A percentile compares a stretch with the other conserved stretches of the same genome.
Conservation (phyloP, 2,888 invertebrate species). For the Platycheirus albimanus region DNA sequence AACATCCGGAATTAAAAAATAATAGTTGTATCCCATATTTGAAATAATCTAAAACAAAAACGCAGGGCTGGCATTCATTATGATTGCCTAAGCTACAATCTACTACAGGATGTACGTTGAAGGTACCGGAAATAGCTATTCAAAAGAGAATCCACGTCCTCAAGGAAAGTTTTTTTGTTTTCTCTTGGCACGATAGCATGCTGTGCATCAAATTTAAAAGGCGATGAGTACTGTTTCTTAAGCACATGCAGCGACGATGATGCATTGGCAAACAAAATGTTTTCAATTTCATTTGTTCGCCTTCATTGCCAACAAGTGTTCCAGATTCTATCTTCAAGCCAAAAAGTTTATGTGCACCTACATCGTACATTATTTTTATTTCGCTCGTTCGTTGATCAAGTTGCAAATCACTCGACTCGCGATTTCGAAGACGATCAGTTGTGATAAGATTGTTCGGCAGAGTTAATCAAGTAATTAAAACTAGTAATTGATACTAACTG, state of each 20-base stretch:
- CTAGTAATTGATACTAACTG: slow-evolving; percentile 22
- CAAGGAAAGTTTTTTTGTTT: too few relatives aligned
- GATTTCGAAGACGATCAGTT: slow-evolving; percentile 44
- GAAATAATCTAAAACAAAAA: too few relatives aligned
- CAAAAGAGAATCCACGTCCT: too few relatives aligned
- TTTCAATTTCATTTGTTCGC: slow-evolving; percentile 38
- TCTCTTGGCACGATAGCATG: too few relatives aligned
- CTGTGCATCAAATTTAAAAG: too few relatives aligned
- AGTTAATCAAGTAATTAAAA: slow-evolving; percentile 51
- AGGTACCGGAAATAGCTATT: too few relatives aligned
- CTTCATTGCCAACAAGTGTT: slow-evolving; percentile 47
- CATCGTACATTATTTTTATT: slow-evolving; percentile 6
- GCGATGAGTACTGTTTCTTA: too few relatives aligned
- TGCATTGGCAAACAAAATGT: slow-evolving; percentile 44
- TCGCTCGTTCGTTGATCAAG: slow-evolving; percentile 18
- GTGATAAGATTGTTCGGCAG: slow-evolving; percentile 26
- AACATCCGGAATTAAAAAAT: too few relatives aligned
- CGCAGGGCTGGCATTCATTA: too few relatives aligned
- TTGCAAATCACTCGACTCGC: slow-evolving; percentile 36
- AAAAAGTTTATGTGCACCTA: slow-evolving; percentile 6
- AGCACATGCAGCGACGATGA: neutral
- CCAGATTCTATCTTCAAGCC: slow-evolving; percentile 28
- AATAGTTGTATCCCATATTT: too few relatives aligned
- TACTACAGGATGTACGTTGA: too few relatives aligned
- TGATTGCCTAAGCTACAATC: too few relatives aligned